These are phyloP conservation scores for Characodon lateralis DNA, from an alignment of 2,797 vertebrate species.

Conservation along the genomic window DNA sequence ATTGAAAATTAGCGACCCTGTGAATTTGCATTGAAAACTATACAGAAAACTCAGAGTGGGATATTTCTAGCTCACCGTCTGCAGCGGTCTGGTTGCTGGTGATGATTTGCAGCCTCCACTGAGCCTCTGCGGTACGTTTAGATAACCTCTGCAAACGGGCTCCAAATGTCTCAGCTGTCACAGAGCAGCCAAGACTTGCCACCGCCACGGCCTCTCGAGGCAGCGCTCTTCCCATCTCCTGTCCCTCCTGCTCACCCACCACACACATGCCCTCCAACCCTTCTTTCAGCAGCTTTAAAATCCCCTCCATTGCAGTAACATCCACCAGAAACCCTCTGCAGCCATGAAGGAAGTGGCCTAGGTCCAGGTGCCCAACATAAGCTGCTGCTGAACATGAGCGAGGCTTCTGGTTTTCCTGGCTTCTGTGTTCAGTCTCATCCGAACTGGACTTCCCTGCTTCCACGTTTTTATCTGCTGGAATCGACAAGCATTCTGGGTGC, in stretches of 20 bases:
- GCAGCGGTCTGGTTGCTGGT: constrained; percentile 82
- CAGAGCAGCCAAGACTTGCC: constrained; percentile 82
- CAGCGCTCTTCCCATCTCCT: constrained; percentile 68
- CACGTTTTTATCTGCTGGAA: constrained; percentile 54
- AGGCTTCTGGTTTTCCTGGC: constrained; percentile 29
- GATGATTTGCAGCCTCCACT: constrained; percentile 94
- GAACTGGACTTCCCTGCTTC: constrained; percentile 52
- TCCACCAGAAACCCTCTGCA: constrained; percentile 89
- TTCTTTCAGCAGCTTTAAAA: constrained; percentile 89
- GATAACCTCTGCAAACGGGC: constrained; percentile 86
- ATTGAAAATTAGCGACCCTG: background rate
- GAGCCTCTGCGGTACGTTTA: constrained; percentile 92
- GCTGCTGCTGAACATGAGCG: constrained; percentile 12
- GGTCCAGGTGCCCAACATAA: constrained; percentile 75
- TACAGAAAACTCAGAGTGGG: background rate
- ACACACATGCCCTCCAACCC: constrained; percentile 86
- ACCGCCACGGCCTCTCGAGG: constrained; percentile 74
- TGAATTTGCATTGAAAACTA: background rate
- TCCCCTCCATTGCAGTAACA: constrained; percentile 82
- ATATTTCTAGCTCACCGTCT: constrained; percentile 52
- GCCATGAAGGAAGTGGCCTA: constrained; percentile 83
- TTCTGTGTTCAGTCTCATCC: constrained; percentile 54
- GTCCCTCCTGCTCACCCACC: constrained; percentile 81
- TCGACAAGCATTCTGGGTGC: constrained; percentile 30
- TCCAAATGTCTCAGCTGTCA: constrained; percentile 82